phyloP scores from a whole-genome alignment of 2,888 invertebrate species.

The Tipula confusa region DNA sequence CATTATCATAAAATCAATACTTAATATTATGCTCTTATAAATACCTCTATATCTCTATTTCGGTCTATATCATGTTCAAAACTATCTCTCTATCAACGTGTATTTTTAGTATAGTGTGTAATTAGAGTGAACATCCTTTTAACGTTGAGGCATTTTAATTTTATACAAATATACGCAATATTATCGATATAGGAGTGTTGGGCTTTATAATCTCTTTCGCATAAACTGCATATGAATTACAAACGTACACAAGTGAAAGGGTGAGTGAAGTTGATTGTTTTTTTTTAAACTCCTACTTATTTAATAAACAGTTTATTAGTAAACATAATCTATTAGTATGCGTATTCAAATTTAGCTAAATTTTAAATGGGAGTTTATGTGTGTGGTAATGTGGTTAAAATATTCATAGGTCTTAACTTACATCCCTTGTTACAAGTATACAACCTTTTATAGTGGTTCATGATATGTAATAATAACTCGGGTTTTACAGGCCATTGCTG shows the following conservation, averaged over 20 bases:
- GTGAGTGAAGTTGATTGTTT: background rate
- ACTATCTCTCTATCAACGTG: background rate
- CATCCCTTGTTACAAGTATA: background rate
- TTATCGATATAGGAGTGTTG: background rate
- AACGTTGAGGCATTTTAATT: background rate
- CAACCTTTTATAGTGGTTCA: too few relatives aligned
- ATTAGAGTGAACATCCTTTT: background rate
- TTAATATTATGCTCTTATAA: background rate
- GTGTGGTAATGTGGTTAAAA: background rate
- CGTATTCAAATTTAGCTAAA: background rate
- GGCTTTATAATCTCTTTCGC: background rate
- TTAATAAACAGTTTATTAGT: background rate
- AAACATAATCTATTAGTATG: background rate
- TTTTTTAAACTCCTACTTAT: background rate
- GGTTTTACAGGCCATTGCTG: too few relatives aligned
- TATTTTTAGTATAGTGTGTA: background rate
- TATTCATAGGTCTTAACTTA: background rate
- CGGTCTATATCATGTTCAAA: background rate
- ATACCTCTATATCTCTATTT: background rate
- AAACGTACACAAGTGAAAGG: background rate
- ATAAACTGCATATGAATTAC: background rate
- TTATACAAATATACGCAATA: background rate
- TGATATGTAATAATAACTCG: too few relatives aligned
- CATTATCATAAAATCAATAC: slow-evolving; percentile 25
- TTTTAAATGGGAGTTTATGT: background rate